These are phyloP conservation scores for Drosophila murphyi DNA, from an alignment of 1,140 invertebrate genomes.

Conservation along the genomic window DNA sequence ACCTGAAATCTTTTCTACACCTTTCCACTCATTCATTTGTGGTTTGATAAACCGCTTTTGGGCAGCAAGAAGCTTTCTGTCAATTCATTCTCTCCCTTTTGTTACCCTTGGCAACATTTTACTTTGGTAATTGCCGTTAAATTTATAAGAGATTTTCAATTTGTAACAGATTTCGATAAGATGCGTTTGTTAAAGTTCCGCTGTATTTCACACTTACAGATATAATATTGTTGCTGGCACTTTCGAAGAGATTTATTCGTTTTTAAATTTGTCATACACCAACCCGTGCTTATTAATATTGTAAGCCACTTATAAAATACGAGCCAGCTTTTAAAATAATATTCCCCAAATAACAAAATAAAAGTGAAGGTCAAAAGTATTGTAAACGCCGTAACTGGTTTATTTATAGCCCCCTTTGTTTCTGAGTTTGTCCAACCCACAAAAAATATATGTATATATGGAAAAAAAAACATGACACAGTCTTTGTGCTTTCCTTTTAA, in stretches of 20 bases:
- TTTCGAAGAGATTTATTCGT: not conserved
- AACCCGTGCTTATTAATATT: slow-evolving; percentile 7
- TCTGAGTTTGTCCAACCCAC: slow-evolving; percentile 33
- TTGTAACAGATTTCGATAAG: slow-evolving; percentile 44
- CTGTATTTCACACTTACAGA: not conserved
- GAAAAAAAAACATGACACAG: slow-evolving; percentile 19
- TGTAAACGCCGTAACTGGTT: slow-evolving; percentile 51
- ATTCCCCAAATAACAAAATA: slow-evolving; percentile 25
- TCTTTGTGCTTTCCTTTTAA: slow-evolving; percentile 1
- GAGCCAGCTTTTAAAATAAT: slow-evolving; percentile 31
- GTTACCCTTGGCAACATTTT: slow-evolving; percentile 41
- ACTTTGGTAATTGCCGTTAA: slow-evolving; percentile 70
- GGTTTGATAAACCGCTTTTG: slow-evolving; percentile 11
- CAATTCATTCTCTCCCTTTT: slow-evolving; percentile 45
- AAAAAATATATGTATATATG: slow-evolving; percentile 38
- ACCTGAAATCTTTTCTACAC: slow-evolving; percentile 6
- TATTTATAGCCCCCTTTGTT: slow-evolving; percentile 68
- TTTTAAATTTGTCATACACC: not conserved
- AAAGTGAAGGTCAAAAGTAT: slow-evolving; percentile 67
- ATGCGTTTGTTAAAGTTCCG: not conserved
- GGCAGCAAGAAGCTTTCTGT: slow-evolving; percentile 26
- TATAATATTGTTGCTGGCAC: not conserved
- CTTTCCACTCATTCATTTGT: slow-evolving; percentile 10
- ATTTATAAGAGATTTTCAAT: slow-evolving; percentile 29
- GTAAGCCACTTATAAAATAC: slow-evolving; percentile 30